These are phyloP conservation scores for Cheilosia vulpina DNA, from an alignment of 2,888 invertebrate species.

Conservation along the genomic window DNA sequence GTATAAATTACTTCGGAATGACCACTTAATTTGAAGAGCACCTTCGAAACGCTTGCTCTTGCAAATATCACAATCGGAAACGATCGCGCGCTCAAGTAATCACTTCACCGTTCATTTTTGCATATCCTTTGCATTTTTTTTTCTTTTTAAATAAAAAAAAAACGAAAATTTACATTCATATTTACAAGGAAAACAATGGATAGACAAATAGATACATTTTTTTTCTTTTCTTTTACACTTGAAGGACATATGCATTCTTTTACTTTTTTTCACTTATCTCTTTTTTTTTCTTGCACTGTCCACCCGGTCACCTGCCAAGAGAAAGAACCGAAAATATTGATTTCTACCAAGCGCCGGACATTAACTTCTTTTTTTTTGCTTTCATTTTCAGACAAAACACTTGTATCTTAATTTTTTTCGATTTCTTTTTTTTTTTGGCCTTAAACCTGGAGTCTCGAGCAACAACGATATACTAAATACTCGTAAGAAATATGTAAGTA, in stretches of 20 bases:
- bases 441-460: slow-evolving; percentile 77
- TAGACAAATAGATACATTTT: slow-evolving; percentile 20
- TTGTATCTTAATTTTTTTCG: slow-evolving; percentile 74
- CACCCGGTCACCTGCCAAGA: slow-evolving; percentile 32
- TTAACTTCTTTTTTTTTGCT: slow-evolving; percentile 12
- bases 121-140: slow-evolving; percentile 27
- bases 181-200: slow-evolving; percentile 44
- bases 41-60: not conserved
- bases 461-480: slow-evolving; percentile 48
- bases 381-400: slow-evolving; percentile 32
- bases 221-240: slow-evolving; percentile 46
- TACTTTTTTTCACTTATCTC: slow-evolving; percentile 10
- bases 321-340: slow-evolving; percentile 57
- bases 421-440: slow-evolving; percentile 66
- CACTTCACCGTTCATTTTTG: slow-evolving; percentile 55
- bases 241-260: slow-evolving; percentile 47
- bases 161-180: slow-evolving; percentile 15
- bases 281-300: slow-evolving; percentile 44
- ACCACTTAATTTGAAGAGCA: slow-evolving; percentile 36
- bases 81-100: slow-evolving; percentile 31
- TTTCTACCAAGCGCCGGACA: slow-evolving; percentile 48
- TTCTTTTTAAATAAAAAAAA: not conserved
- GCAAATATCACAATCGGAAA: slow-evolving; percentile 11
- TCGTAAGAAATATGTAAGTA: slow-evolving; percentile 1
- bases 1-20: not conserved